These are phyloP conservation scores for Idris sp. DNA, from an alignment of 1,140 invertebrate species.

Conservation along the genomic window DNA sequence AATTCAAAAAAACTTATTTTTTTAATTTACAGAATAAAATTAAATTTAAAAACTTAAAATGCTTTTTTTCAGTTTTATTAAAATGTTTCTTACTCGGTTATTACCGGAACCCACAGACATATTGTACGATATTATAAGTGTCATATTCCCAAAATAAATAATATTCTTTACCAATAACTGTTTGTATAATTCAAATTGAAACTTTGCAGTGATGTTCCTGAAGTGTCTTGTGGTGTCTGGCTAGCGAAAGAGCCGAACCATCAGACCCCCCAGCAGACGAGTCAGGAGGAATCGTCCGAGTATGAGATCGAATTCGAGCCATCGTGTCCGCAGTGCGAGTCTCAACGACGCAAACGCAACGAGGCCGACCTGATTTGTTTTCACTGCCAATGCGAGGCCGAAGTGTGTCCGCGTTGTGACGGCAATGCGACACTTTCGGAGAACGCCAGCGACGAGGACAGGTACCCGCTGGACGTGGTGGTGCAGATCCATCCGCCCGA, in stretches of 20 bases:
- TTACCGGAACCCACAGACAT: no score
- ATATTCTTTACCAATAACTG: no score
- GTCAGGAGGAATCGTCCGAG: constrained; percentile 58
- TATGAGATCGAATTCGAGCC: constrained; percentile 63
- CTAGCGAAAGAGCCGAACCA: constrained; percentile 31
- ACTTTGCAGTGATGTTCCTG: constrained; percentile 47
- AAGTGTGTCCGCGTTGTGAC: constrained; percentile 55
- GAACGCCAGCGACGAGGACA: constrained; percentile 65
- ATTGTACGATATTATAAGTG: no score
- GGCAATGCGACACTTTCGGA: constrained; percentile 38
- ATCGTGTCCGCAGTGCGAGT: constrained; percentile 58
- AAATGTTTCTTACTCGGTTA: no score
- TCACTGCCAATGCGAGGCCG: constrained; percentile 68
- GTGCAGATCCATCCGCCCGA: constrained; percentile 73
- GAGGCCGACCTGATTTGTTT: constrained; percentile 74
- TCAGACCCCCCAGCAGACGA: constrained; percentile 13
- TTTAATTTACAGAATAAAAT: no score
- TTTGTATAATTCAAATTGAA: no score
- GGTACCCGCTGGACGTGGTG: constrained; percentile 66
- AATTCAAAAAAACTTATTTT: no score
- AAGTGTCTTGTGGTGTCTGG: constrained; percentile 25
- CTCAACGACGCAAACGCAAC: constrained; percentile 59
- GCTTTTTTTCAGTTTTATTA: no score
- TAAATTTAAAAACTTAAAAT: no score
- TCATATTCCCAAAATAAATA: no score